Evolutionary conservation across 2,797 vertebrate genomes (phyloP), one percentile per base, ranked within the genome.

Genomic region (Enteromius afrohamiltoni): DNA sequence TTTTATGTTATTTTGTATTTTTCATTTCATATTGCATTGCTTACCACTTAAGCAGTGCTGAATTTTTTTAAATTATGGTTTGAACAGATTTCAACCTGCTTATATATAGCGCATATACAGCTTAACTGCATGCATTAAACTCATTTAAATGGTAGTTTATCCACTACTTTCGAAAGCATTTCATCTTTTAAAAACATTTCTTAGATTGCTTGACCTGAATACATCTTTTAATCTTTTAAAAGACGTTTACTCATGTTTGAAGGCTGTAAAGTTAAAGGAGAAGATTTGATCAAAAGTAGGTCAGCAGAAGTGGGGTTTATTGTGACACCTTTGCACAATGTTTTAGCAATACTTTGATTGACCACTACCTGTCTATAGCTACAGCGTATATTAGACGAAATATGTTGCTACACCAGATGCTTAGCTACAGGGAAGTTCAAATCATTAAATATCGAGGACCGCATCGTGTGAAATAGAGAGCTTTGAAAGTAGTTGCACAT

Each of bases 221-320:
- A 64, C n/a, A 14, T 64, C 0, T 29, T 29, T 29, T 65, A 82
- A 42, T 31, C 37, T 68, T 31, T 80, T 55, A 85, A 17, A 69
- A 55, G 19, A 31, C 70, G 21, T 37, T 40, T 16, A 19, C 6
- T 49, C 62, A 26, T 47, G 23, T 62, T 73, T 68, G 21, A 53
- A 40, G 19, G 65, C 69, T 45, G 14, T 70, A 45, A 69, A 31
- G 23, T 55, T 64, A 47, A 65, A 68, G n/a, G n/a, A 51, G 17
- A 60, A 55, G 73, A 51, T 74, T 78, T 67, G 51, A 77, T 62
- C 19, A 76, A 82, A 89, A 77, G 75, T 84, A 84, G 85, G 83
- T 80, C 77, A 86, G 21, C 45, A 42, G 70, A 55, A 83, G 70
- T 60, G 47, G 55, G 55, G 60, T 79, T 45, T 77, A 81, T 75